A percentile compares a stretch with the other conserved stretches of the same genome.
phyloP scores from a whole-genome alignment of 2,113 vertebrate genomes.

The Oryzias melastigma region DNA sequence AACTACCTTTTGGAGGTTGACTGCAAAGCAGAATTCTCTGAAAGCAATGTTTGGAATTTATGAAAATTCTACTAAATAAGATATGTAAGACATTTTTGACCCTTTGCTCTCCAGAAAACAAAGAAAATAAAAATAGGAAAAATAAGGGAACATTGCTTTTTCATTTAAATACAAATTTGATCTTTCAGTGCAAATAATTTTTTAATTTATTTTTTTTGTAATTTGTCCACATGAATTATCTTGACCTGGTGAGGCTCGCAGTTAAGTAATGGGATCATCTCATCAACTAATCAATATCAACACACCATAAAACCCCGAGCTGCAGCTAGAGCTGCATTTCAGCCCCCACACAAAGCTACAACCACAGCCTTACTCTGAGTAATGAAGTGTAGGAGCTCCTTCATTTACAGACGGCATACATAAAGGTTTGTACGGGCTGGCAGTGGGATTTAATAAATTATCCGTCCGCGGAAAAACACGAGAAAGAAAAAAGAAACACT shows the following conservation, averaged over 20 bases:
- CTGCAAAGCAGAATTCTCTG: no score
- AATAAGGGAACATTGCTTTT: no score
- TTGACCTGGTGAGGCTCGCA: not conserved
- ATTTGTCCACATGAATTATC: not conserved
- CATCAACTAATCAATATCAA: conserved; percentile 23
- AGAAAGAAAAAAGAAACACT: conserved; percentile 1
- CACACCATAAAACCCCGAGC: not conserved
- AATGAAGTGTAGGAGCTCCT: conserved; percentile 55
- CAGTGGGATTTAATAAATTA: conserved; percentile 54
- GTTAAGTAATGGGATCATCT: not conserved
- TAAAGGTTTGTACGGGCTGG: conserved; percentile 48
- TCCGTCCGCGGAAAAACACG: conserved; percentile 8
- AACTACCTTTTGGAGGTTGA: no score
- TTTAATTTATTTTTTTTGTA: not conserved
- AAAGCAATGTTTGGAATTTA: no score
- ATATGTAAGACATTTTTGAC: no score
- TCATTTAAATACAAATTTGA: no score
- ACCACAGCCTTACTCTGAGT: conserved; percentile 26
- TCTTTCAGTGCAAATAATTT: not conserved
- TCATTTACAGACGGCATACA: conserved; percentile 66
- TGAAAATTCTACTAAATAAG: no score
- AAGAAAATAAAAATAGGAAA: no score
- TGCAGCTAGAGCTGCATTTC: not conserved
- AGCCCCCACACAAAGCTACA: conserved; percentile 1
- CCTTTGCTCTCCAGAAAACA: no score